Evolutionary conservation across 2,797 vertebrate genomes (phyloP).

Genomic region (Sphenodon punctatus): DNA sequence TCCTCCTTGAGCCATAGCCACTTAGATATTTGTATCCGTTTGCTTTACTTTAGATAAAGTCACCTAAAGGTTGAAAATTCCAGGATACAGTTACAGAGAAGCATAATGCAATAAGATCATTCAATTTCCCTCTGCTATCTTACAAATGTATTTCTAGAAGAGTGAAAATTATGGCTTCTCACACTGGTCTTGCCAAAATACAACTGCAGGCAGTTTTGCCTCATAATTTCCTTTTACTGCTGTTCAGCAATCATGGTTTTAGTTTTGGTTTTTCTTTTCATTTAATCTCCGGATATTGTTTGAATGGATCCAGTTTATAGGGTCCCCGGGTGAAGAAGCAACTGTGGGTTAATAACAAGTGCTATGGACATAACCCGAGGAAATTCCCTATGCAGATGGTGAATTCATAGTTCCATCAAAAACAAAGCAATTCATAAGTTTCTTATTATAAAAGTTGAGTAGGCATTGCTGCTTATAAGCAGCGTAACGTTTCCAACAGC

Average conservation of each 20-base stretch:
- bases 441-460: neutral
- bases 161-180: neutral
- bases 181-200: neutral
- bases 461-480: neutral
- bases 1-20: neutral
- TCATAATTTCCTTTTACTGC: neutral
- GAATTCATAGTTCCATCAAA: neutral
- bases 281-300: neutral
- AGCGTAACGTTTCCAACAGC: constrained; percentile 8
- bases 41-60: neutral
- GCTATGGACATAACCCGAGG: neutral
- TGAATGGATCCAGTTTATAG: neutral
- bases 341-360: neutral
- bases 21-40: neutral
- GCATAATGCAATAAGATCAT: neutral
- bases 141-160: neutral
- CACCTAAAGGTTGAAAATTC: neutral
- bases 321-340: neutral
- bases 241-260: neutral
- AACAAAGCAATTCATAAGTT: neutral
- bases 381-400: neutral
- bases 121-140: neutral
- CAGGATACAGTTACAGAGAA: neutral
- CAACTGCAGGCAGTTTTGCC: neutral
- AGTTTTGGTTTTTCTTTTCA: neutral